These are phyloP conservation scores for Apteryx owenii DNA, from an alignment of 2,113 vertebrate species.

Conservation along the genomic window DNA sequence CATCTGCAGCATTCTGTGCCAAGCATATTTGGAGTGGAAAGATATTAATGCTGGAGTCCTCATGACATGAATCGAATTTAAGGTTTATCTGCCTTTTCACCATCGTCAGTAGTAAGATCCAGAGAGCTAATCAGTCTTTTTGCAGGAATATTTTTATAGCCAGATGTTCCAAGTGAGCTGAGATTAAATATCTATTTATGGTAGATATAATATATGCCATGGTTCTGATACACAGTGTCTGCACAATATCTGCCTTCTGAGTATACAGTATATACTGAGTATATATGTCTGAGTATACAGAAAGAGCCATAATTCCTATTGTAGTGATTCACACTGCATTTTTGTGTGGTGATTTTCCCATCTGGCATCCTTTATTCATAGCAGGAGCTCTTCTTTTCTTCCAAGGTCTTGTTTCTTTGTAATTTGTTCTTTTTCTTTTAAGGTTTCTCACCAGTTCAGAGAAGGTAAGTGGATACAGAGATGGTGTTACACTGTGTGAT, in stretches of 20 bases:
- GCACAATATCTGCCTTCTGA: not conserved
- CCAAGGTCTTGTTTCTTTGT: slow-evolving; percentile 30
- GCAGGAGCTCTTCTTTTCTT: slow-evolving; percentile 4
- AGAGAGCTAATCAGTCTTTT: not conserved
- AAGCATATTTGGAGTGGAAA: not conserved
- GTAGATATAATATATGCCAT: not conserved
- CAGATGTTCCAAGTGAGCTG: not conserved
- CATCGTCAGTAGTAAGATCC: not conserved
- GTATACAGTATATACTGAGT: no score
- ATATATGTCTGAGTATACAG: not conserved
- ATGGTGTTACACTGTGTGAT: not conserved
- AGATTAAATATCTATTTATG: slow-evolving; percentile 41
- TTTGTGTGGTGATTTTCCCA: not conserved
- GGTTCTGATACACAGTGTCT: not conserved
- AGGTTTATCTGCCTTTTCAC: slow-evolving; percentile 1
- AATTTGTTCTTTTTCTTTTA: slow-evolving; percentile 32
- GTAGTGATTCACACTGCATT: not conserved
- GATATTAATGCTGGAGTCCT: not conserved
- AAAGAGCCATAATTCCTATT: not conserved
- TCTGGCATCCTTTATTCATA: slow-evolving; percentile 2
- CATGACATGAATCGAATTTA: not conserved
- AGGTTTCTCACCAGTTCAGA: not conserved
- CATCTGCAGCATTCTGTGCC: not conserved
- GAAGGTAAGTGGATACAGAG: not conserved
- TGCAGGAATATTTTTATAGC: not conserved